Base-by-base conservation (phyloP, 2,797 vertebrate genomes). In the Sebastes oblongus region DNA sequence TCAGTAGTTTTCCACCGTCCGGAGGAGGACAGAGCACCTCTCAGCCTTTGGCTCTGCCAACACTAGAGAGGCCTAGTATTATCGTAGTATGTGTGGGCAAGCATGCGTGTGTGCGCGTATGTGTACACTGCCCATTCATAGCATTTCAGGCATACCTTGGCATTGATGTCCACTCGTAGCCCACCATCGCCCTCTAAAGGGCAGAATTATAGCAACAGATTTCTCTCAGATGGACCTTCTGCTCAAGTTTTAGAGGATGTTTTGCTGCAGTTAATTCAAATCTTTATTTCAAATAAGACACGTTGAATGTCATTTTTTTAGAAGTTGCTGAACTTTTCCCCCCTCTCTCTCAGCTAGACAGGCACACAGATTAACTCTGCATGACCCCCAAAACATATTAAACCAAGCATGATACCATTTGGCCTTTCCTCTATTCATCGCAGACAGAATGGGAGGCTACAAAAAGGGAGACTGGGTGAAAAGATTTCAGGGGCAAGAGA, bases 101-200 rank as follows among this genome's bases (percentile, higher is more conserved):
- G 79, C 72, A 61, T 73, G 77, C 25, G 55, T 76, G 82, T 39
- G 66, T 39, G 66, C 70, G 59, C 20, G 22, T 46, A 18, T 46
- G 55, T 73, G 77, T 88, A 67, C 79, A 80, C 80, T 77, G 68
- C 81, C 90, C 93, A 93, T 92, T 92, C 93, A 91, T 74, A 71
- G 88, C 85, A 89, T 93, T 91, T 85, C 88, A 92, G 39, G 42
- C 86, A 88, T 93, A 85, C 77, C 32, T 66, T 61, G 8, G 54
- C 67, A 67, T 52, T 22, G 60, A 64, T 83, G 61, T 76, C 78
- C 70, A 46, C 82, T 66, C 46, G 24, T 16, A 80, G 92, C 89
- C 75, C 93, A 78, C 77, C 60, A 27, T 89, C 72, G 92, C 94
- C 95, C 93, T 88, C 93, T 92, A 61, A 90, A 90, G 94, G 87